Percentiles rank a stretch among this genome's conserved stretches.
Evolutionary conservation across 2,113 vertebrate species (phyloP).

Genomic region (Zosterops pallidus): DNA sequence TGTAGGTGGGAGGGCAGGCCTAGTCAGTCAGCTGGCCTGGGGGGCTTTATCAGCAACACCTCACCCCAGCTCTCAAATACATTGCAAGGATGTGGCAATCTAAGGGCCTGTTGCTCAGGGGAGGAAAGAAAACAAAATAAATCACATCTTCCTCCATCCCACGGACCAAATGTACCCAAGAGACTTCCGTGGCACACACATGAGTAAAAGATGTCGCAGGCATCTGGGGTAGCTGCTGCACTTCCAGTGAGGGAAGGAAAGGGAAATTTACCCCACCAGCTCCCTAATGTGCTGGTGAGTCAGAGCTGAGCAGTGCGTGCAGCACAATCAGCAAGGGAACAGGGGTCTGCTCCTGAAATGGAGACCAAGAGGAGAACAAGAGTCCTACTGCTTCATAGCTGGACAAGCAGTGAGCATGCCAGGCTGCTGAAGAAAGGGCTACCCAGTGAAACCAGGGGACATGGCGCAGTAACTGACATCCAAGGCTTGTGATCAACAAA

Average conservation of each 20-base stretch:
- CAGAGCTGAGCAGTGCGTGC: slow-evolving; percentile 34
- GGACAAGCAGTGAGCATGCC: neutral
- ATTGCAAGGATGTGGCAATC: neutral
- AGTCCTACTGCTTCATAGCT: neutral
- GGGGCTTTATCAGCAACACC: neutral
- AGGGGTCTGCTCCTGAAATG: neutral
- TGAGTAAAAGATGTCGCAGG: neutral
- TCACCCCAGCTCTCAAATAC: neutral
- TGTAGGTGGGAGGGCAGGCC: slow-evolving; percentile 15
- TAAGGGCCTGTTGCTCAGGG: neutral
- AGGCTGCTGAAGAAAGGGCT: neutral
- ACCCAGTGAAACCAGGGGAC: neutral
- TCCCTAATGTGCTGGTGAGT: slow-evolving; percentile 52
- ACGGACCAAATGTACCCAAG: slow-evolving; percentile 26
- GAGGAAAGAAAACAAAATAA: neutral
- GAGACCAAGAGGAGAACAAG: neutral
- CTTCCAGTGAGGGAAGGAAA: neutral
- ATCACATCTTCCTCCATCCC: slow-evolving; percentile 20
- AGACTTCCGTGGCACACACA: neutral
- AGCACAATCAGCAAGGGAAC: neutral
- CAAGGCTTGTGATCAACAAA: neutral
- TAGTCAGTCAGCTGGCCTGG: neutral
- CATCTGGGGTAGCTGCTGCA: slow-evolving; percentile 38
- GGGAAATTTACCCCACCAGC: slow-evolving; percentile 32
- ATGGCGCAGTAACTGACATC: neutral